Conservation (phyloP, 1,140 invertebrate genomes). For the Parasteatoda tepidariorum region DNA sequence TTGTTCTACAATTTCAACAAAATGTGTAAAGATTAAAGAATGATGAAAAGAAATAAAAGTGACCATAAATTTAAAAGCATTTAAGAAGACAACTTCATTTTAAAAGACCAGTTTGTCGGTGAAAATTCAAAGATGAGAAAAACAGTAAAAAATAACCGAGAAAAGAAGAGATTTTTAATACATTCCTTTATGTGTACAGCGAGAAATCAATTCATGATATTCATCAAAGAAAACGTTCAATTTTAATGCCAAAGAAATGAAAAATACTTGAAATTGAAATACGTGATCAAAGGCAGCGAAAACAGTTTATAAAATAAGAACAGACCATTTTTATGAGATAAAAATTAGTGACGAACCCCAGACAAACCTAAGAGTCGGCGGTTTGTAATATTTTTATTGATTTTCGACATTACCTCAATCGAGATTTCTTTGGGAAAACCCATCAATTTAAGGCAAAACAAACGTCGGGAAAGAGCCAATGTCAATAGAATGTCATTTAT, state of each 20-base stretch:
- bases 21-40: no score
- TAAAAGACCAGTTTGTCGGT: no score
- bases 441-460: background rate
- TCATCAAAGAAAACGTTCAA: background rate
- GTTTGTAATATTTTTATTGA: background rate
- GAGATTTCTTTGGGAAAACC: background rate
- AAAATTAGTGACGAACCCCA: background rate
- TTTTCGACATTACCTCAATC: background rate
- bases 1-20: no score
- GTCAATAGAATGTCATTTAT: slow-evolving; percentile 47
- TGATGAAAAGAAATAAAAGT: no score
- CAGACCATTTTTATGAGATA: background rate
- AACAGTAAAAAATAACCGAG: background rate
- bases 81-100: background rate
- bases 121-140: background rate
- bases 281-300: background rate
- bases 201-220: background rate
- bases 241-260: background rate
- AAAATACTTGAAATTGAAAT: background rate
- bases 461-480: slow-evolving; percentile 49
- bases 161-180: background rate
- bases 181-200: background rate
- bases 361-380: background rate
- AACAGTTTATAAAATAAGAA: background rate
- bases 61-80: background rate